These are phyloP conservation scores for Orthosia cruda DNA, from an alignment of 2,888 invertebrate genomes.

Conservation along the genomic window DNA sequence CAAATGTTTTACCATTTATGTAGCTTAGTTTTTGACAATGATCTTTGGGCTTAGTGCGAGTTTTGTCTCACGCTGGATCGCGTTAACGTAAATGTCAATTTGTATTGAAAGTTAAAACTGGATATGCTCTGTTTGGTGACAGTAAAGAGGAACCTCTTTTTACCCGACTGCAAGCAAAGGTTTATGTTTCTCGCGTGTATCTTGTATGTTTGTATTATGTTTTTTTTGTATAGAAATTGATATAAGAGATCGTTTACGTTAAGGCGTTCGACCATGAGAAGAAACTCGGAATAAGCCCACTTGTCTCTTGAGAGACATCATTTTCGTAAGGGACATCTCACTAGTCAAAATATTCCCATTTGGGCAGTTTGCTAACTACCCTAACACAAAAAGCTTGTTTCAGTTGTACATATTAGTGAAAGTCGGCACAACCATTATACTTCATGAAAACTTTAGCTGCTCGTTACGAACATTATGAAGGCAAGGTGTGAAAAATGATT, in stretches of 20 bases:
- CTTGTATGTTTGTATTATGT: too few relatives aligned
- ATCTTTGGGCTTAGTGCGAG: background rate
- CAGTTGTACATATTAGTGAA: constrained; percentile 22
- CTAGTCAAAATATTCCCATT: constrained; percentile 9
- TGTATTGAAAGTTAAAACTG: too few relatives aligned
- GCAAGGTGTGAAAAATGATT: constrained; percentile 75
- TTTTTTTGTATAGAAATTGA: too few relatives aligned
- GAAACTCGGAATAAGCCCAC: too few relatives aligned
- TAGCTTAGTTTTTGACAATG: constrained; percentile 5
- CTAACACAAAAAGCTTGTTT: constrained; percentile 23
- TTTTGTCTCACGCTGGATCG: too few relatives aligned
- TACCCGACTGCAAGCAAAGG: too few relatives aligned
- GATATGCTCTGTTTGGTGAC: too few relatives aligned
- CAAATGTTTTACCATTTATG: constrained; percentile 19
- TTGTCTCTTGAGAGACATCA: background rate
- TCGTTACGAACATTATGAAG: constrained; percentile 60
- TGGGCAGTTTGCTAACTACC: background rate
- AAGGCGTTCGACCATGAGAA: too few relatives aligned
- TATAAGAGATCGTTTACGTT: too few relatives aligned
- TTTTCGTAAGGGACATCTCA: background rate
- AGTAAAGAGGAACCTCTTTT: too few relatives aligned
- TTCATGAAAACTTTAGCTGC: constrained; percentile 52
- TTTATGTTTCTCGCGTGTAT: too few relatives aligned
- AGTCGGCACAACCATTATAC: constrained; percentile 47
- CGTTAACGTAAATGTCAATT: too few relatives aligned